A percentile compares a stretch with the other conserved stretches of the same genome.
Conservation (phyloP, 2,113 vertebrate genomes). For the Campylomormyrus tamandua region DNA sequence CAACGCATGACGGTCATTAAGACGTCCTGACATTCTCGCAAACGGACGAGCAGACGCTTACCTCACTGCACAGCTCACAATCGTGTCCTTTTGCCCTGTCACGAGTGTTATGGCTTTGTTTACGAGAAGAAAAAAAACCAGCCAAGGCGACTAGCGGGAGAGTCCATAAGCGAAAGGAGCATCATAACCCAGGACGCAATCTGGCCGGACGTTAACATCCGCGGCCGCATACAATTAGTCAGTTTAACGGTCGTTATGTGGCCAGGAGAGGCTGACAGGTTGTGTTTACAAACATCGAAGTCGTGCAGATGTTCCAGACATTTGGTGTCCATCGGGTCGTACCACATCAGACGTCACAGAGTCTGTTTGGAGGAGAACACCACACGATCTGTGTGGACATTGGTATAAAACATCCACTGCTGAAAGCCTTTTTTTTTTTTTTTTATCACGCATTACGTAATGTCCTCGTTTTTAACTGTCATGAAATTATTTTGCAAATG, state of each 20-base stretch:
- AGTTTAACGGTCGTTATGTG: background rate
- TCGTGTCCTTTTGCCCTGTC: background rate
- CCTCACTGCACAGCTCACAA: background rate
- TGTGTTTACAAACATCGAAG: constrained; percentile 2
- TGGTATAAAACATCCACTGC: background rate
- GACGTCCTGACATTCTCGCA: background rate
- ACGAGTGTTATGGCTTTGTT: background rate
- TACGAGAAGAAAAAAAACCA: background rate
- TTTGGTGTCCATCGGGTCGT: background rate
- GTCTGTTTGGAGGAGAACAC: background rate
- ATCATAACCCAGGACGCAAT: background rate
- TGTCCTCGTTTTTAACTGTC: background rate
- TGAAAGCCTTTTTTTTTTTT: background rate
- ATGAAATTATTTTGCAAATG: background rate
- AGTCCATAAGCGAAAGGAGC: background rate
- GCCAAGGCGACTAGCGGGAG: background rate
- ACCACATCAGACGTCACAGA: background rate
- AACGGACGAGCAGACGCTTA: background rate
- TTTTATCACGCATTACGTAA: background rate
- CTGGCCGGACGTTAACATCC: background rate
- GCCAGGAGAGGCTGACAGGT: background rate
- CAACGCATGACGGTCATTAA: background rate
- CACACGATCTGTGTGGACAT: background rate
- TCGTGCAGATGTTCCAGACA: background rate
- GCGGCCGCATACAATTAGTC: background rate